Evolutionary conservation across 1,140 invertebrate genomes (phyloP).

Genomic region (Leptonema lineaticorne): DNA sequence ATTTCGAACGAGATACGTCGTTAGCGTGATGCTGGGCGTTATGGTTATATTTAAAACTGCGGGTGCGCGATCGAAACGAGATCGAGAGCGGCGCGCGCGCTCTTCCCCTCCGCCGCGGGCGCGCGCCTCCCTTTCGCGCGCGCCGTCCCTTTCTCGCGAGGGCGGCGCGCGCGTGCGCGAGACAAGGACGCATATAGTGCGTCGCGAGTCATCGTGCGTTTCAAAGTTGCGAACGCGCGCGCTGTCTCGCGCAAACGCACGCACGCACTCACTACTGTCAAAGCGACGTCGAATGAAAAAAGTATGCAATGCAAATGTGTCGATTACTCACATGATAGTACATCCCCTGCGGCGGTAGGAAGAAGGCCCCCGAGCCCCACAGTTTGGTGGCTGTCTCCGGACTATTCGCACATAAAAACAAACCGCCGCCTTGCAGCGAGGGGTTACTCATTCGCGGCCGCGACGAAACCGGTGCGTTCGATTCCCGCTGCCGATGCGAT

Average conservation of each 20-base stretch:
- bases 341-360: conserved; percentile 89
- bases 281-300: not conserved
- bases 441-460: conserved; percentile 40
- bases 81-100: not conserved
- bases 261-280: not conserved
- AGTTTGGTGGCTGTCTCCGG: conserved; percentile 82
- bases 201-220: not conserved
- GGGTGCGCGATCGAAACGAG: not conserved
- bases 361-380: conserved; percentile 90
- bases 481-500: not conserved
- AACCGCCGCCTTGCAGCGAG: conserved; percentile 54
- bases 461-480: conserved; percentile 11
- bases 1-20: too few species aligned
- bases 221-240: conserved; percentile 2
- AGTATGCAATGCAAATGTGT: too few species aligned
- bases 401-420: conserved; percentile 57
- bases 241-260: not conserved
- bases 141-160: not conserved
- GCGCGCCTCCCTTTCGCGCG: not conserved
- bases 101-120: not conserved
- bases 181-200: not conserved
- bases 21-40: not conserved
- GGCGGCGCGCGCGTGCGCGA: not conserved
- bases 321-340: conserved; percentile 84
- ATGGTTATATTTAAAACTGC: not conserved